phyloP scores from a whole-genome alignment of 2,113 vertebrate genomes.

The Mormyrus lacerda region DNA sequence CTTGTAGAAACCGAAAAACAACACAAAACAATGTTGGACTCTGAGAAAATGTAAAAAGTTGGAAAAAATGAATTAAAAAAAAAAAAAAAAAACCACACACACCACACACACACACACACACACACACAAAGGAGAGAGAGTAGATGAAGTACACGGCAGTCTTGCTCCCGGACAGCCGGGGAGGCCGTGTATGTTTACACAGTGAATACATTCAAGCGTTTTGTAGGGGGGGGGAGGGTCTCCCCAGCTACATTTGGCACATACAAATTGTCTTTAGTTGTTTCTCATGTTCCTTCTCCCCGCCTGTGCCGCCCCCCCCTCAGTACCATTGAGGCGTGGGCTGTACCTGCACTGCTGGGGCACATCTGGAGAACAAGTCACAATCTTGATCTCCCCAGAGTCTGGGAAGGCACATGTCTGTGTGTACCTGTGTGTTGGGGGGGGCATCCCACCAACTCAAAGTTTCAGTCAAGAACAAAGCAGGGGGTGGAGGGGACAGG shows the following conservation, averaged over 20 bases:
- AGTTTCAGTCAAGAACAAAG: background rate
- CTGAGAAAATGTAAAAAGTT: conserved; percentile 24
- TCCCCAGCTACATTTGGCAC: conserved; percentile 66
- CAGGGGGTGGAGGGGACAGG: background rate
- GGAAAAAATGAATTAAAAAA: conserved; percentile 12
- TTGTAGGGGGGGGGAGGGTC: conserved; percentile 26
- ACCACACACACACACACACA: background rate
- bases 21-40: conserved; percentile 36
- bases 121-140: conserved; percentile 3
- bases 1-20: background rate
- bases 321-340: background rate
- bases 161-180: background rate
- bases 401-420: conserved; percentile 54
- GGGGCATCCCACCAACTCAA: background rate
- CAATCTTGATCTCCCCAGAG: conserved; percentile 36
- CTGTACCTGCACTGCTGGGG: background rate
- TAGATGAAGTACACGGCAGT: background rate
- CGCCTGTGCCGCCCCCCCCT: background rate
- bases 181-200: conserved; percentile 48
- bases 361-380: background rate
- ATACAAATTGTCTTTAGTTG: conserved; percentile 16
- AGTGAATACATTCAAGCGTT: conserved; percentile 67
- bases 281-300: conserved; percentile 31
- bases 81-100: conserved; percentile 2
- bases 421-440: conserved; percentile 33